Evolutionary conservation across 1,140 invertebrate species (phyloP).

Genomic region (Drosophila elegans): DNA sequence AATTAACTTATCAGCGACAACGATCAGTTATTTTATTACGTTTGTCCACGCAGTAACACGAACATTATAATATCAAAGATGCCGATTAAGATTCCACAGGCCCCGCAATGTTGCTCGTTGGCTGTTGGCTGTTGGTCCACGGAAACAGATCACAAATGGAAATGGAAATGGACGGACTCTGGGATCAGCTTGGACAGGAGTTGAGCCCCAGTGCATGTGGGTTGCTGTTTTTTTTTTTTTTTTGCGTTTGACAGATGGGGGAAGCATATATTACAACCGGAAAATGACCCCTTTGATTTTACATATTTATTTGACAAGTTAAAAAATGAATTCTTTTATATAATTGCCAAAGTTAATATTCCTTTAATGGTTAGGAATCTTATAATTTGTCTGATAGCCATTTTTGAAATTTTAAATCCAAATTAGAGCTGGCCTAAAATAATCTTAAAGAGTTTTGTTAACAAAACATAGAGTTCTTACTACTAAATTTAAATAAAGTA

Average conservation of each 20-base stretch:
- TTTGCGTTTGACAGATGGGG: background rate
- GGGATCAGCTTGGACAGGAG: slow-evolving; percentile 1
- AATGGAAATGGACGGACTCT: background rate
- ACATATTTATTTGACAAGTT: too few relatives aligned
- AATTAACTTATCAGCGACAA: slow-evolving; percentile 85
- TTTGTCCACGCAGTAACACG: slow-evolving; percentile 84
- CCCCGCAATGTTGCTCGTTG: background rate
- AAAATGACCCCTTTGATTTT: too few relatives aligned
- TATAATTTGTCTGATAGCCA: too few relatives aligned
- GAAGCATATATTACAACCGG: too few relatives aligned
- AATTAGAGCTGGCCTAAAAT: too few relatives aligned
- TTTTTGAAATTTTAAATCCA: too few relatives aligned
- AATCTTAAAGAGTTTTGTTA: too few relatives aligned
- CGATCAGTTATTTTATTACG: slow-evolving; percentile 85
- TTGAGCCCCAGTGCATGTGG: slow-evolving; percentile 1
- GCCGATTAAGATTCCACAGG: slow-evolving; percentile 77
- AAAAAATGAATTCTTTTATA: too few relatives aligned
- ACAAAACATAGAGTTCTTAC: too few relatives aligned
- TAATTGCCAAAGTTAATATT: too few relatives aligned
- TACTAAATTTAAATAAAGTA: too few relatives aligned
- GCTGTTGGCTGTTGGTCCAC: background rate
- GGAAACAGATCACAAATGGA: slow-evolving; percentile 20
- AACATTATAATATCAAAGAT: slow-evolving; percentile 85
- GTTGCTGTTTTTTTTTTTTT: background rate
- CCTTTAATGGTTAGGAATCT: too few relatives aligned